Conservation (phyloP, 2,113 vertebrate genomes). For the Peucedramus taeniatus region DNA sequence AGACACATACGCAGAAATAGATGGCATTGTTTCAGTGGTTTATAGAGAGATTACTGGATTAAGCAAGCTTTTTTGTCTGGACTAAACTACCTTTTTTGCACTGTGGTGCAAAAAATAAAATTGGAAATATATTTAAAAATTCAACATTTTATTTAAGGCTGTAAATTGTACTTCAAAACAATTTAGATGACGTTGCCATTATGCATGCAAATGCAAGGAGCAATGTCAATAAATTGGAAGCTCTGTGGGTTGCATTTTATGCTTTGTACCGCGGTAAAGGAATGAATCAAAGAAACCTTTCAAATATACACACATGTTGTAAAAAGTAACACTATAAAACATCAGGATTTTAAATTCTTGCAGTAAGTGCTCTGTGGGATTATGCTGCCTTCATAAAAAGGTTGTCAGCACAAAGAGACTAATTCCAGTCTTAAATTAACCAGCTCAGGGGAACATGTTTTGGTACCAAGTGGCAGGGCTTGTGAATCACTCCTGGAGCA, state of each 20-base stretch:
- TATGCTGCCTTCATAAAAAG: conserved; percentile 36
- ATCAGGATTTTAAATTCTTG: conserved; percentile 17
- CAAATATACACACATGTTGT: conserved; percentile 16
- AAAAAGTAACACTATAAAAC: conserved; percentile 41
- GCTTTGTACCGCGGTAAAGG: background rate
- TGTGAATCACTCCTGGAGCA: conserved; percentile 7
- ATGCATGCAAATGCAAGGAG: background rate
- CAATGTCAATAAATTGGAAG: background rate
- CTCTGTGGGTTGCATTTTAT: conserved; percentile 40
- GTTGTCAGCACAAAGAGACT: conserved; percentile 32
- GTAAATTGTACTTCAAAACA: background rate
- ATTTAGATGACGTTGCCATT: background rate
- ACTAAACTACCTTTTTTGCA: background rate
- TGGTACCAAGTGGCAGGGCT: background rate
- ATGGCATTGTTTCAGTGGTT: conserved; percentile 25
- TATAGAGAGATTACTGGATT: conserved; percentile 1
- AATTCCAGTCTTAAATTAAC: conserved; percentile 41
- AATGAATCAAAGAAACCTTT: conserved; percentile 24
- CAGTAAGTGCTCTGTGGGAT: conserved; percentile 20
- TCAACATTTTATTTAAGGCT: background rate
- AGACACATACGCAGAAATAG: background rate
- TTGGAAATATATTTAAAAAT: background rate
- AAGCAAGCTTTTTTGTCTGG: conserved; percentile 16
- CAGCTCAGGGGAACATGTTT: conserved; percentile 3
- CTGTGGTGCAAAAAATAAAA: background rate